Evolutionary conservation across 2,888 invertebrate species (phyloP).

Genomic region (Ernsta delagoae): DNA sequence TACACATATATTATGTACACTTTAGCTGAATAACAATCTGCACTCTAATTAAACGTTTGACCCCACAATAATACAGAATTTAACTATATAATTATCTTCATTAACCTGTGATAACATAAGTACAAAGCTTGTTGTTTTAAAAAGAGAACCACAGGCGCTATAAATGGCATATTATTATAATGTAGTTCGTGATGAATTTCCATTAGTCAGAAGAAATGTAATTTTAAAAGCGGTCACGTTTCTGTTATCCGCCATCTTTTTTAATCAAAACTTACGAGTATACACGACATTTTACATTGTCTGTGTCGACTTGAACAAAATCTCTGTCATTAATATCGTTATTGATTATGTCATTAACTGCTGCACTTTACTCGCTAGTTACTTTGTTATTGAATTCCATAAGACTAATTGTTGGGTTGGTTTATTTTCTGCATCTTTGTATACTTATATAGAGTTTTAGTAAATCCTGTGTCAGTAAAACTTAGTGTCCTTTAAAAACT

Average conservation of each 20-base stretch:
- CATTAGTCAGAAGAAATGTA: conserved; percentile 7
- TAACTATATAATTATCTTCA: too few relatives aligned
- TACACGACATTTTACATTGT: conserved; percentile 16
- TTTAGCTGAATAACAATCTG: neutral
- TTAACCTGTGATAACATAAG: neutral
- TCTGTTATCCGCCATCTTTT: conserved; percentile 3
- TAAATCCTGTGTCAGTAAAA: conserved; percentile 10
- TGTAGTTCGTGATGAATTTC: neutral
- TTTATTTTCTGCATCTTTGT: neutral
- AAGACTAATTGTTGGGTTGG: neutral
- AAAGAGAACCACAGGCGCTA: neutral
- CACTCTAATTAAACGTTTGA: conserved; percentile 9
- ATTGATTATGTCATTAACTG: neutral
- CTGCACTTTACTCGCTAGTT: neutral
- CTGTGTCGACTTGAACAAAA: neutral
- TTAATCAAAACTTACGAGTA: too few relatives aligned
- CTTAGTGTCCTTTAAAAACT: neutral
- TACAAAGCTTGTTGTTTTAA: neutral
- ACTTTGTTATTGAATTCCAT: neutral
- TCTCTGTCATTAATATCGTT: neutral
- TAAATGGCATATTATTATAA: neutral
- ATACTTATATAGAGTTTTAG: neutral
- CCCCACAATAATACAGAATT: neutral
- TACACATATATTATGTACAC: neutral
- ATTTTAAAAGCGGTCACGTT: conserved; percentile 26